A percentile compares a stretch with the other conserved stretches of the same genome.
Evolutionary conservation across 2,888 invertebrate species (phyloP).

Genomic region (Thysanoteuthis rhombus): DNA sequence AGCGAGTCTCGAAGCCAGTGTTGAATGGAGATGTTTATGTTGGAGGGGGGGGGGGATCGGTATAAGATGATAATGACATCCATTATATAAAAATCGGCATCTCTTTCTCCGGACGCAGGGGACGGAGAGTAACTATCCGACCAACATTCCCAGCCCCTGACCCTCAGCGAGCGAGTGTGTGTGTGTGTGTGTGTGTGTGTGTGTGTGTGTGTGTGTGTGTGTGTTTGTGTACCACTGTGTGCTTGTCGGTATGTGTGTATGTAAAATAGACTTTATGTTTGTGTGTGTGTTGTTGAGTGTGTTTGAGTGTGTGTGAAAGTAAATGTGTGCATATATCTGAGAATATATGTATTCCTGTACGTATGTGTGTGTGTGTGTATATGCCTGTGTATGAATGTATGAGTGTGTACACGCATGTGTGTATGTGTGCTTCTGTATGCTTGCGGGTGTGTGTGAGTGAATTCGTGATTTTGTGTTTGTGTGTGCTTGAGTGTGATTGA

Average conservation of each 20-base stretch:
- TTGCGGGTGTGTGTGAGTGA: neutral
- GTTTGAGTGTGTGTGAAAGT: too few species aligned
- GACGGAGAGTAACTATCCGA: too few species aligned
- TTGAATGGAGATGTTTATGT: neutral
- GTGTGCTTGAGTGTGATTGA: neutral
- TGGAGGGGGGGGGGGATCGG: neutral
- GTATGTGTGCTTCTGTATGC: neutral
- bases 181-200: neutral
- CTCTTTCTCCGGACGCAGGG: too few species aligned
- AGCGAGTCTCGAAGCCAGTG: neutral
- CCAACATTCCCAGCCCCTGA: too few species aligned
- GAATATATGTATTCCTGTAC: too few species aligned
- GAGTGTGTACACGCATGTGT: too few species aligned
- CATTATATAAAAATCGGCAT: neutral
- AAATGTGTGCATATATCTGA: too few species aligned
- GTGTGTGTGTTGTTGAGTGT: too few species aligned
- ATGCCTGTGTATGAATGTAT: neutral
- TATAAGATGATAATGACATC: neutral
- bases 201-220: neutral
- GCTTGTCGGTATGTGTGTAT: too few species aligned
- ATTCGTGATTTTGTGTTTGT: neutral
- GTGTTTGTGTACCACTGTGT: too few species aligned
- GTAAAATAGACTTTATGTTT: too few species aligned
- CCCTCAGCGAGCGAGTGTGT: neutral
- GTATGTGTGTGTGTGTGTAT: neutral